Evolutionary conservation across 2,113 vertebrate species (phyloP), one percentile per base, ranked within the genome.

Genomic region (Lagopus muta): DNA sequence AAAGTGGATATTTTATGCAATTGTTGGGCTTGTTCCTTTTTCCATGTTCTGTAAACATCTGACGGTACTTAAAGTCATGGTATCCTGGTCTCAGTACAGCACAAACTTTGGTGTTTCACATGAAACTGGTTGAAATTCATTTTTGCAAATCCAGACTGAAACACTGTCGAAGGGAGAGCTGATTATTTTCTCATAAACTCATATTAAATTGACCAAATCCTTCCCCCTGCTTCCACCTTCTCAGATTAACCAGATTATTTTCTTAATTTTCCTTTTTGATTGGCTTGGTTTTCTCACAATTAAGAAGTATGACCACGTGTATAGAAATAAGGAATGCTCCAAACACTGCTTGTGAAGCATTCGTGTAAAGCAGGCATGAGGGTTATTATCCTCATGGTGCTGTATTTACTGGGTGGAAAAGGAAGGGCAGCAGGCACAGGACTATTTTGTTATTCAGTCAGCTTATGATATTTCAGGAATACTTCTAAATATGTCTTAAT

Each of bases 21-120:
- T 79, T 92, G 87, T 72, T 16, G 71, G 95, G 93, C 88, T 89
- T 96, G 94, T 94, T 97, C 65, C 43, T 95, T 1, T 77, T 91
- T 92, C 86, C 79, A 55, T 71, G 66, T 98, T 97, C 97, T 98
- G 95, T 97, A 97, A 98, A 98, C 97, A 98, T 98, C 98, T 98
- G 97, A 98, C 65, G 73, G 5, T 83, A 74, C 50, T 92, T 73
- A 22, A 91, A 96, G 89, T 90, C 55, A 78, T 32, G 80, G 74
- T 96, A 78, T 81, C 34, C 78, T 2, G 67, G 89, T 94, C 93
- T 91, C 58, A 20, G 64, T 20, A 36, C 28, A 50, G 45, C 13
- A 62, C 2, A 0, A 82, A 43, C 79, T 88, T 78, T 64, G 16
- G 19, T 79, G 24, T 82, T 88, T 72, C 88, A 11, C 6, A 3